These are phyloP conservation scores for Liasis olivaceus DNA, from an alignment of 2,797 vertebrate species.

Conservation along the genomic window DNA sequence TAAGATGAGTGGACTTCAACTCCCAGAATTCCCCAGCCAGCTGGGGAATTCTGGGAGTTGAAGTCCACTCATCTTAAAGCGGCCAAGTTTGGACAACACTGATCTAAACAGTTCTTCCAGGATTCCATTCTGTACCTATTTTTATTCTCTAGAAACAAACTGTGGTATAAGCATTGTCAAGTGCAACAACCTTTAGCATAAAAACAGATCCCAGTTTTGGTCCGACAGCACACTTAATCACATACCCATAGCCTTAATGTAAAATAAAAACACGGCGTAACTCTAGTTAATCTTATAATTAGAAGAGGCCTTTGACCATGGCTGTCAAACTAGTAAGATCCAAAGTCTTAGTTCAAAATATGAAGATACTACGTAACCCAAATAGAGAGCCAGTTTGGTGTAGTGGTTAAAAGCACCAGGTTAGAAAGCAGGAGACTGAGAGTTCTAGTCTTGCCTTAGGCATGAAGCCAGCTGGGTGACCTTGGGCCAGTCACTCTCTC, in stretches of 20 bases:
- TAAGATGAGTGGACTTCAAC: too few relatives aligned
- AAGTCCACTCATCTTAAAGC: too few relatives aligned
- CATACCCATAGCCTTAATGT: background rate
- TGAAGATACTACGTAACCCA: slow-evolving; percentile 40
- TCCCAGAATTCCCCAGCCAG: too few relatives aligned
- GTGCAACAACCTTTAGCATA: background rate
- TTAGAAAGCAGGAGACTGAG: background rate
- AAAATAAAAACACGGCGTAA: slow-evolving; percentile 55
- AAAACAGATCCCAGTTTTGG: background rate
- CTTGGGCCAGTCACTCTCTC: background rate
- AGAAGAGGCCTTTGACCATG: slow-evolving; percentile 58
- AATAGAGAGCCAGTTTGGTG: slow-evolving; percentile 28
- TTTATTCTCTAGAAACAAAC: slow-evolving; percentile 19
- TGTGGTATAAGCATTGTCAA: background rate
- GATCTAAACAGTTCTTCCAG: background rate
- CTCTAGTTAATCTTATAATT: slow-evolving; percentile 61
- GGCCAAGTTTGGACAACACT: background rate
- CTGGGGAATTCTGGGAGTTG: too few relatives aligned
- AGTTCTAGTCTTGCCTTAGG: background rate
- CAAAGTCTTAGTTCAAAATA: slow-evolving; percentile 50
- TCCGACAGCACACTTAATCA: slow-evolving; percentile 16
- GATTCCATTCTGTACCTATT: background rate
- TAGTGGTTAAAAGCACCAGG: background rate
- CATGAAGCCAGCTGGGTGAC: background rate
- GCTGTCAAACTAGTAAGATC: slow-evolving; percentile 61